Percentiles rank a stretch among this genome's conserved stretches.
Conservation (phyloP, 2,113 vertebrate species). For the Heliornis fulica region DNA sequence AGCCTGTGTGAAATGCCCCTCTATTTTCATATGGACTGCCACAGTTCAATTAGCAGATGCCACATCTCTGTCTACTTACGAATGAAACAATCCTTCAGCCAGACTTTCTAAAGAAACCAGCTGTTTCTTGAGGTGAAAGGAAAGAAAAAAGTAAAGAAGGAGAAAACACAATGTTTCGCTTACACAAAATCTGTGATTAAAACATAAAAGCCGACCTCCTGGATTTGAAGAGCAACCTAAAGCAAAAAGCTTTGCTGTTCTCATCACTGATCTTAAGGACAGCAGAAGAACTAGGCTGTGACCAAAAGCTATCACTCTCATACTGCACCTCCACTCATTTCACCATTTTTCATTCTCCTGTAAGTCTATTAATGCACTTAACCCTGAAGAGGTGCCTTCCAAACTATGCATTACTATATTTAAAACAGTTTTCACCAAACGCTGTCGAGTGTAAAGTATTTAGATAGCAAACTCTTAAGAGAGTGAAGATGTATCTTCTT, state of each 20-base stretch:
- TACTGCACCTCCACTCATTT: background rate
- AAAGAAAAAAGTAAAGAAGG: background rate
- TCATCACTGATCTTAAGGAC: background rate
- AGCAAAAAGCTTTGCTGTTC: background rate
- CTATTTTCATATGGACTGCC: background rate
- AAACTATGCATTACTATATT: background rate
- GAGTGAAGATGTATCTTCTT: background rate
- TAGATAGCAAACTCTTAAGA: background rate
- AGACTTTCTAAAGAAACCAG: background rate
- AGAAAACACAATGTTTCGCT: background rate
- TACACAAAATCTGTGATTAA: background rate
- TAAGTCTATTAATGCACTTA: background rate
- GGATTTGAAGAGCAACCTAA: background rate
- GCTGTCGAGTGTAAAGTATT: background rate
- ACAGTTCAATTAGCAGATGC: background rate
- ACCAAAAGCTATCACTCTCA: background rate
- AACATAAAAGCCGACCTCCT: background rate
- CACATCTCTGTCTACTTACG: background rate
- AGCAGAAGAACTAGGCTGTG: background rate
- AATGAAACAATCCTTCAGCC: background rate
- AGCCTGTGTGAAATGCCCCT: background rate
- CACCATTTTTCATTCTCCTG: background rate
- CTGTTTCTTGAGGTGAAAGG: background rate
- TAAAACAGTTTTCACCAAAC: background rate
- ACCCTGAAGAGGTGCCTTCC: background rate